Evolutionary conservation across 53 echinoderm and acorn worm species (phyloP).

Genomic region (Arbacia lixula): DNA sequence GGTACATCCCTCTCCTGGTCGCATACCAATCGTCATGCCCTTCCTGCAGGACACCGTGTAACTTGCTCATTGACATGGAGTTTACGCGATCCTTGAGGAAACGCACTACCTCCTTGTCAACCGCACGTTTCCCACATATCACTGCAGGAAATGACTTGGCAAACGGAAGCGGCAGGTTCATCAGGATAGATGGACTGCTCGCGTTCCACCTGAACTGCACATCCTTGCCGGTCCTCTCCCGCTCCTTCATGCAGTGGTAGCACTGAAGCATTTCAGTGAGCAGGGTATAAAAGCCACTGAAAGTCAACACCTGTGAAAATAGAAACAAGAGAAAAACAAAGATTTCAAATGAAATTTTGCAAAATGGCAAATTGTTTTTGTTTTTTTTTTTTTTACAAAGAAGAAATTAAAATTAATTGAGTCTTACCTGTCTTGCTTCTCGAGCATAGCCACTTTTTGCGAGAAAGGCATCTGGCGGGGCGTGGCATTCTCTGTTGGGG

Average conservation of each 20-base stretch:
- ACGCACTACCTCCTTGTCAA: conserved; percentile 40
- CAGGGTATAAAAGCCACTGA: conserved; percentile 48
- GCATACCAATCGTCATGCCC: conserved; percentile 72
- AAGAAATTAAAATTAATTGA: too few species aligned
- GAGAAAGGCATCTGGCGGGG: too few species aligned
- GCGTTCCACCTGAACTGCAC: conserved; percentile 54
- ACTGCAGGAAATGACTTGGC: conserved; percentile 52
- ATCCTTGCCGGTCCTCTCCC: background rate
- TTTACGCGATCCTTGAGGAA: conserved; percentile 56
- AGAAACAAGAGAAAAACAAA: too few species aligned
- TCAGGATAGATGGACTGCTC: conserved; percentile 41
- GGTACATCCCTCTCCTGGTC: conserved; percentile 58
- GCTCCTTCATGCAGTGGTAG: conserved; percentile 7
- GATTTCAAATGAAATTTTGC: too few species aligned
- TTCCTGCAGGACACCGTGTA: conserved; percentile 55
- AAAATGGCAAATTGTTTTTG: too few species aligned
- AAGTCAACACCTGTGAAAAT: background rate
- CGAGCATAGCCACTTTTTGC: too few species aligned
- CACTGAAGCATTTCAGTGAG: conserved; percentile 57
- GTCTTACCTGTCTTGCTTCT: too few species aligned
- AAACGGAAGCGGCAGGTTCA: conserved; percentile 43
- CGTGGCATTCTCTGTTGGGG: too few species aligned
- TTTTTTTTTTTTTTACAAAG: too few species aligned
- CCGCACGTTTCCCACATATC: conserved; percentile 55
- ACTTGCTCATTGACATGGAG: conserved; percentile 59